Base-by-base conservation (phyloP, 2,113 vertebrate species). In the Laterallus jamaicensis region DNA sequence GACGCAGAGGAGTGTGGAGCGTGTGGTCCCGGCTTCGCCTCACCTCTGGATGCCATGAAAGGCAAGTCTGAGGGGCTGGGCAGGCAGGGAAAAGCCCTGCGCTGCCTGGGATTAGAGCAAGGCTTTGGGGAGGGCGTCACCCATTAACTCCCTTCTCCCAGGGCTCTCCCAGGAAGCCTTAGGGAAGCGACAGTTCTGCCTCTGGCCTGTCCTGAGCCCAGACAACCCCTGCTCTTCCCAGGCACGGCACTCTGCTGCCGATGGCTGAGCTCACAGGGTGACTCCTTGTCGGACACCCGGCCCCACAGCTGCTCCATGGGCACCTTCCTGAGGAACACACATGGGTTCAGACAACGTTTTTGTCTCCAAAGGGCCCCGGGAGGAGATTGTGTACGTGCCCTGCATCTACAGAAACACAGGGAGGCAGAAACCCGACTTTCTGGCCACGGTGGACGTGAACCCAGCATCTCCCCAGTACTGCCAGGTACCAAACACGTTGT, bases 351-450 rank as follows among this genome's bases (percentile, higher is more conserved):
- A 4, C 58, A 5, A 47, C 1, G 3, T 73, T 76, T 66, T 63
- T 55, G 7, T 58, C 42, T 22, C 5, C 12, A 15, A 73, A 99
- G 99, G 99, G 39, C 98, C 98, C 20, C 96, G 98, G 55, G 99
- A 99, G 95, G 89, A 99, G 97, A 98, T 99, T 1, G 82, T 99
- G 44, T 99, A 99, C 39, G 67, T 99, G 70, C 99, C 99, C 37
- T 99, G 99, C 67, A 98, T 99, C 96, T 99, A 99, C 95, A 97
- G 99, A 56, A 99, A 98, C 97, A 99, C 99, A 0, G 97, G 88
- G 35, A 97, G 25, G 4, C 82, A 95, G 18, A 98, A 99, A 69
- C 99, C 99, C 0, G 99, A 99, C 94, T 99, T 99, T 39, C 95
- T 99, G 82, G 98, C 99, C 82, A 99, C 99, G 0, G 99, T 99